Percentiles rank a stretch among this genome's conserved stretches.
Evolutionary conservation across 2,113 vertebrate genomes (phyloP).

Genomic region (Hiodon tergisus): DNA sequence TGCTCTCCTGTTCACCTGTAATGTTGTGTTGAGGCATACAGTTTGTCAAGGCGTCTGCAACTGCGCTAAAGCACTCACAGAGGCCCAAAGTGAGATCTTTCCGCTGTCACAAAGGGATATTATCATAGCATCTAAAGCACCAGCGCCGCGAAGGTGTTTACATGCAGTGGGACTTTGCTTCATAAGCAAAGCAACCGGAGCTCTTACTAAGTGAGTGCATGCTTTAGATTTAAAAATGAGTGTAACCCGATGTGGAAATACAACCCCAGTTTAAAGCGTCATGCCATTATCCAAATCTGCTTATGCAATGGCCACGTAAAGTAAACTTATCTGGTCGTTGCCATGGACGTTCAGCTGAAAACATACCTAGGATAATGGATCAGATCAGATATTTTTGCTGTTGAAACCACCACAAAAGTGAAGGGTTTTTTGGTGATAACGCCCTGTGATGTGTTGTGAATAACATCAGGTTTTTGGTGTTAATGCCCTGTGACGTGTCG

Average conservation of each 20-base stretch:
- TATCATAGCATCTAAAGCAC: slow-evolving; percentile 29
- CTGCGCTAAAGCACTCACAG: not conserved
- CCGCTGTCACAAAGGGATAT: slow-evolving; percentile 57
- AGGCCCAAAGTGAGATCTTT: slow-evolving; percentile 35
- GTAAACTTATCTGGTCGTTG: slow-evolving; percentile 24
- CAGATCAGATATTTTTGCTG: too few relatives aligned
- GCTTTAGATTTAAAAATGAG: slow-evolving; percentile 42
- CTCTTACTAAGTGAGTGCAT: slow-evolving; percentile 22
- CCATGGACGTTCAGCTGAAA: too few relatives aligned
- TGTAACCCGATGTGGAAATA: slow-evolving; percentile 33
- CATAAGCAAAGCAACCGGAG: slow-evolving; percentile 37
- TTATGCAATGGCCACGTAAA: slow-evolving; percentile 37
- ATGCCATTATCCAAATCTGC: slow-evolving; percentile 46
- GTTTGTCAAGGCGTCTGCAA: not conserved
- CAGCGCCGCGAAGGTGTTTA: slow-evolving; percentile 37
- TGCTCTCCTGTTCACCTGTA: too few relatives aligned
- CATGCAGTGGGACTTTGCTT: slow-evolving; percentile 37
- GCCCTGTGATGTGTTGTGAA: too few relatives aligned
- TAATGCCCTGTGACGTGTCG: too few relatives aligned
- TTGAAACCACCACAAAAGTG: too few relatives aligned
- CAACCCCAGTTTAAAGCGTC: slow-evolving; percentile 37
- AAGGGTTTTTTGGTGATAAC: too few relatives aligned
- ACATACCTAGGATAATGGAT: too few relatives aligned
- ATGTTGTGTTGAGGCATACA: too few relatives aligned
- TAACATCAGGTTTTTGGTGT: too few relatives aligned